Percentiles rank a stretch among this genome's conserved stretches.
Conservation (phyloP, 92 coral and sea anemone species). For the Parazoanthus swiftii region DNA sequence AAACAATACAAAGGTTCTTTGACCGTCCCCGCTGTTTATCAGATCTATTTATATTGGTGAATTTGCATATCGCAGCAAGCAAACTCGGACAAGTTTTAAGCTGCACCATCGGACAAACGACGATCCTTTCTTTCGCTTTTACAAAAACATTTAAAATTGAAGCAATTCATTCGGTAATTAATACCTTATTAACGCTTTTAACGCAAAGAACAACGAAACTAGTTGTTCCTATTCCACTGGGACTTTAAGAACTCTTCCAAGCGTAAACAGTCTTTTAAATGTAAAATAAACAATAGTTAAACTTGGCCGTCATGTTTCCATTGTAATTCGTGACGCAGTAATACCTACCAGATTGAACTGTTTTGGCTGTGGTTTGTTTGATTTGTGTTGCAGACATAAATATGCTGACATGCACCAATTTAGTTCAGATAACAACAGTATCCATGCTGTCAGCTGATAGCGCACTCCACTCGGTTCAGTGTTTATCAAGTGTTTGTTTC, state of each 20-base stretch:
- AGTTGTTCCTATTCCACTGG: slow-evolving; percentile 54
- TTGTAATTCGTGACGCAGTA: slow-evolving; percentile 24
- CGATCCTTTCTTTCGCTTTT: slow-evolving; percentile 2
- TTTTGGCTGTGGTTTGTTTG: slow-evolving; percentile 33
- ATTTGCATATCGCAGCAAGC: slow-evolving; percentile 33
- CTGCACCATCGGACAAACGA: background rate
- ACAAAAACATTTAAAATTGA: slow-evolving; percentile 42
- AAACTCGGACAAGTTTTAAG: slow-evolving; percentile 1
- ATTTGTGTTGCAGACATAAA: slow-evolving; percentile 10
- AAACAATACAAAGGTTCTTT: slow-evolving; percentile 28
- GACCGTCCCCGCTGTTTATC: slow-evolving; percentile 29
- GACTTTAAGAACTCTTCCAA: slow-evolving; percentile 47
- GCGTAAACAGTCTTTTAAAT: slow-evolving; percentile 49
- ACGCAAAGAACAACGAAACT: slow-evolving; percentile 50
- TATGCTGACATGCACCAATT: slow-evolving; percentile 14
- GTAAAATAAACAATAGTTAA: slow-evolving; percentile 31
- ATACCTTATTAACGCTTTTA: slow-evolving; percentile 62
- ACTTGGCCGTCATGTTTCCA: slow-evolving; percentile 29
- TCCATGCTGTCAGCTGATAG: background rate
- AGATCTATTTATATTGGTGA: slow-evolving; percentile 21
- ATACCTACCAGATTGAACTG: slow-evolving; percentile 19
- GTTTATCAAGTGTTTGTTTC: slow-evolving; percentile 3
- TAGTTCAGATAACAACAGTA: background rate
- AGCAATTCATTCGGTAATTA: slow-evolving; percentile 58
- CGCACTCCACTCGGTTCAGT: background rate